phyloP scores from a whole-genome alignment of 1,140 invertebrate genomes.

The Asbolus verrucosus region DNA sequence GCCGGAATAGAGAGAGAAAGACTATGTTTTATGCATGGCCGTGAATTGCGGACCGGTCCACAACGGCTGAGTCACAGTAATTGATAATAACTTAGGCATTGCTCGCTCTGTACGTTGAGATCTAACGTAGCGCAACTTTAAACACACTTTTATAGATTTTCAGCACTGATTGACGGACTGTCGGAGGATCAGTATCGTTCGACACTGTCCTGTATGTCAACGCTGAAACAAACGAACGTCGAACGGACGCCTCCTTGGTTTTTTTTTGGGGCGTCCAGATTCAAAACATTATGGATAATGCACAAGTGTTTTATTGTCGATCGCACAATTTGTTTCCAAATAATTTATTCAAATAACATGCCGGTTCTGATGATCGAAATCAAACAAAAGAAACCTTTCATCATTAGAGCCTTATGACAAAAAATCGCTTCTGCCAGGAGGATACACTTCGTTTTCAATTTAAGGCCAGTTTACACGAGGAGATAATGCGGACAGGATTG shows the following conservation, averaged over 20 bases:
- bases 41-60: conserved; percentile 62
- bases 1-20: conserved; percentile 65
- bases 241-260: conserved; percentile 7
- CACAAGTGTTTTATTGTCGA: conserved; percentile 3
- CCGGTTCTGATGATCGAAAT: not conserved
- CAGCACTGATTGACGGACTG: conserved; percentile 45
- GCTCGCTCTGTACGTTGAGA: conserved; percentile 54
- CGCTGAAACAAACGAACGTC: conserved; percentile 3
- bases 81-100: conserved; percentile 67
- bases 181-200: conserved; percentile 40
- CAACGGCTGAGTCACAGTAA: conserved; percentile 66
- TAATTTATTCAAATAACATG: too few relatives aligned
- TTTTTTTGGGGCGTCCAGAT: conserved; percentile 16
- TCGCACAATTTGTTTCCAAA: not conserved
- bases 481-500: conserved; percentile 28
- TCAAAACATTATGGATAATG: conserved; percentile 24
- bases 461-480: conserved; percentile 16
- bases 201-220: not conserved
- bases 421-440: not conserved
- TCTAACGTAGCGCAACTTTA: conserved; percentile 49
- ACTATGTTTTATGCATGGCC: conserved; percentile 64
- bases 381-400: not conserved
- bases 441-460: not conserved
- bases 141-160: conserved; percentile 47
- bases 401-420: not conserved